phyloP scores from a whole-genome alignment of 2,113 vertebrate genomes.

The Ctenodactylus gundi region DNA sequence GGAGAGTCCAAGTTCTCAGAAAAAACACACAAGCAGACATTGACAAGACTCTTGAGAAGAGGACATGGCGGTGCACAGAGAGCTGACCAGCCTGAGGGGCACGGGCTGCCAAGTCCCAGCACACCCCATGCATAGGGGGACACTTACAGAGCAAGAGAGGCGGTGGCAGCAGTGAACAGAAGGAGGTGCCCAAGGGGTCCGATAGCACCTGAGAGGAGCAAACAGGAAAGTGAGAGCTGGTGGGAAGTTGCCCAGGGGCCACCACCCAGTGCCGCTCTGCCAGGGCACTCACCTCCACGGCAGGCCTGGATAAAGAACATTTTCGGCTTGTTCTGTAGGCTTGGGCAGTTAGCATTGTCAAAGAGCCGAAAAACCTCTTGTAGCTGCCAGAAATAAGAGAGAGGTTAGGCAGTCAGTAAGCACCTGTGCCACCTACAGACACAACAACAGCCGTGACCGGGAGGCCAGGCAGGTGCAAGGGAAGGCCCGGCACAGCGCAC shows the following conservation, averaged over 20 bases:
- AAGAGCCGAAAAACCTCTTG: constrained; percentile 94
- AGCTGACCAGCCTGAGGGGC: constrained; percentile 61
- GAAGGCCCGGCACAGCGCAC: neutral
- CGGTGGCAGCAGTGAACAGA: constrained; percentile 88
- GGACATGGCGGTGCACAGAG: constrained; percentile 37
- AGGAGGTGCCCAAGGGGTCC: constrained; percentile 85
- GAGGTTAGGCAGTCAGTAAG: neutral
- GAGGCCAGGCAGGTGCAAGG: neutral
- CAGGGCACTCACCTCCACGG: constrained; percentile 91
- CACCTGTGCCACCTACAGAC: neutral
- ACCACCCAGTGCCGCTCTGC: constrained; percentile 58
- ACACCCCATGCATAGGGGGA: constrained; percentile 85
- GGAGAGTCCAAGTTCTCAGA: constrained; percentile 4
- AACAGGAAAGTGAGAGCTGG: constrained; percentile 86
- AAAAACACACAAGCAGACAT: neutral
- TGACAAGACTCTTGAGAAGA: neutral
- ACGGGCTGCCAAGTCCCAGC: constrained; percentile 71
- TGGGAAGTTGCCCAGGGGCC: constrained; percentile 69
- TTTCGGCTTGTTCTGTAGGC: constrained; percentile 98
- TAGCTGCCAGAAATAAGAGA: constrained; percentile 83
- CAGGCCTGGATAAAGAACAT: constrained; percentile 99
- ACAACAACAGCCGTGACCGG: neutral
- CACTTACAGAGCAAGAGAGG: constrained; percentile 89
- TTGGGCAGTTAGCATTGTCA: constrained; percentile 94
- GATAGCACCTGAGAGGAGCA: constrained; percentile 87